A percentile compares a stretch with the other conserved stretches of the same genome.
Conservation (phyloP, 2,113 vertebrate species). For the Ciconia stormi region DNA sequence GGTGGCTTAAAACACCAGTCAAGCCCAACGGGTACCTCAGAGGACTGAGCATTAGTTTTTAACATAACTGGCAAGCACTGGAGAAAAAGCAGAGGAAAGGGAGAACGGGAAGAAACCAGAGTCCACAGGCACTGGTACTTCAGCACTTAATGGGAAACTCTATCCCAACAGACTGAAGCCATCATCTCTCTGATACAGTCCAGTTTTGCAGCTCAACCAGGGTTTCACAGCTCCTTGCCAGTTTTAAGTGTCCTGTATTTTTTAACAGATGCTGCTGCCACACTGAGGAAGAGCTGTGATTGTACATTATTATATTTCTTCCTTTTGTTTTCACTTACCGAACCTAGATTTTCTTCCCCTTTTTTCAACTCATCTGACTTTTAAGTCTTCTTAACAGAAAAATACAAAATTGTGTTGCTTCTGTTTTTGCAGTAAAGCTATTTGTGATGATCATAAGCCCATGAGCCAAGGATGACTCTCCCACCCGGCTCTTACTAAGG, state of each 20-base stretch:
- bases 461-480: neutral
- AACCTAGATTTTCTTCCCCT: neutral
- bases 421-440: neutral
- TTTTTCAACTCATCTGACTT: neutral
- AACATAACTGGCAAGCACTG: neutral
- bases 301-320: neutral
- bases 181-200: neutral
- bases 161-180: neutral
- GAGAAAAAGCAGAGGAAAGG: neutral
- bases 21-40: neutral
- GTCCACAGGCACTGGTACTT: neutral
- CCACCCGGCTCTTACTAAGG: neutral
- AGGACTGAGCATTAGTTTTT: neutral
- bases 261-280: constrained; percentile 45
- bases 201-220: neutral
- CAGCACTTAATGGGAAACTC: neutral
- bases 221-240: neutral
- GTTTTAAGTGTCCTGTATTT: constrained; percentile 12
- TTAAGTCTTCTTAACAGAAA: neutral
- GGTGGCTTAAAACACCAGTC: neutral
- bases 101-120: neutral
- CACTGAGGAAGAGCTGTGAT: constrained; percentile 19
- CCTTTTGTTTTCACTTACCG: neutral
- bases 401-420: neutral
- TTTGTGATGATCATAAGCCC: neutral